A percentile compares a stretch with the other conserved stretches of the same genome.
Evolutionary conservation across 1,140 invertebrate species (phyloP).

Genomic region (Campoletis sonorensis): DNA sequence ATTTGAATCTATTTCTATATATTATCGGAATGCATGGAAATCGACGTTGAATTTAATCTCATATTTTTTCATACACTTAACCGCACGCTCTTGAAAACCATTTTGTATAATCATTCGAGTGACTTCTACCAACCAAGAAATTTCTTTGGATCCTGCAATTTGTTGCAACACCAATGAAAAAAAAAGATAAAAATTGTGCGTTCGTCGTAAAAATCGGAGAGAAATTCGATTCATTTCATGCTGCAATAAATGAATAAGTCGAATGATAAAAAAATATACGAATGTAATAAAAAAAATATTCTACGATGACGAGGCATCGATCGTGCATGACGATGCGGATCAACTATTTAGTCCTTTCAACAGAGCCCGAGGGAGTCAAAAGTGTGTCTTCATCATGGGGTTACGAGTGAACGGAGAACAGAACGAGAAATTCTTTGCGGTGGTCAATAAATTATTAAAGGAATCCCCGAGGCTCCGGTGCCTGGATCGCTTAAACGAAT

Average conservation of each 20-base stretch:
- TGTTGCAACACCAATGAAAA: too few species aligned
- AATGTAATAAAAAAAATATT: background rate
- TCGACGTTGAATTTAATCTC: too few species aligned
- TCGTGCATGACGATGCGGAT: background rate
- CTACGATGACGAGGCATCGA: background rate
- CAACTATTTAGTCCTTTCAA: background rate
- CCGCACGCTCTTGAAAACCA: too few species aligned
- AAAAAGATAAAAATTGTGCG: too few species aligned
- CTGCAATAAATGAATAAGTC: background rate
- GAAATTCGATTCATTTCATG: background rate
- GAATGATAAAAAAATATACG: background rate
- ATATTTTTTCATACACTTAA: too few species aligned
- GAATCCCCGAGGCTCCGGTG: slow-evolving; percentile 2
- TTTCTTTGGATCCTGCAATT: too few species aligned
- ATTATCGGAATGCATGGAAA: too few species aligned
- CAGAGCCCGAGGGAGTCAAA: background rate
- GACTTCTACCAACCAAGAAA: too few species aligned
- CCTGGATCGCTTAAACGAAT: background rate
- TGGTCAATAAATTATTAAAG: slow-evolving; percentile 28
- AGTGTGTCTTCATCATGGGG: background rate
- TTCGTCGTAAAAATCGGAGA: too few species aligned
- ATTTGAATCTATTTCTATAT: too few species aligned
- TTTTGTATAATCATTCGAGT: too few species aligned
- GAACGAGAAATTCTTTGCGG: background rate
- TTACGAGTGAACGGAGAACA: background rate